phyloP scores from a whole-genome alignment of 2,888 invertebrate genomes.

The Aporophyla lueneburgensis region DNA sequence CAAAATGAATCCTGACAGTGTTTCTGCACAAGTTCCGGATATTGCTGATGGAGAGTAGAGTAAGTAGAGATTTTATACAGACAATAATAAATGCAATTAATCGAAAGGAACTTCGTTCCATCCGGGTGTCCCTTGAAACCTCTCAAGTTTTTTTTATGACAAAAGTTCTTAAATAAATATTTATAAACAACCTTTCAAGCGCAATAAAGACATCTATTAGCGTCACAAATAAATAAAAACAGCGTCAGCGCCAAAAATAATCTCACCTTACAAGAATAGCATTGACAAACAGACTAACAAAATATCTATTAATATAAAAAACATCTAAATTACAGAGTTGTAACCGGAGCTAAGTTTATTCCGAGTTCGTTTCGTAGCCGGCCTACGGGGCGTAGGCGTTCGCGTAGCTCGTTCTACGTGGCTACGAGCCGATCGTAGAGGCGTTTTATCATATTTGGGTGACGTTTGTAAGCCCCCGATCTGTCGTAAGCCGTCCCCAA shows the following conservation, averaged over 20 bases:
- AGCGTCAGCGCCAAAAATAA: conserved; percentile 44
- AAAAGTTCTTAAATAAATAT: conserved; percentile 48
- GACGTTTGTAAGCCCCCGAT: conserved; percentile 57
- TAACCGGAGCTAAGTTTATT: conserved; percentile 45
- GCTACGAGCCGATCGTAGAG: conserved; percentile 54
- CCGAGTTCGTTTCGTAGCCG: conserved; percentile 56
- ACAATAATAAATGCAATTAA: no score
- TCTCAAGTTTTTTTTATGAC: no score
- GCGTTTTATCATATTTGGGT: conserved; percentile 59
- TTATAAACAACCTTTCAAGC: conserved; percentile 22
- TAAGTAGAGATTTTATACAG: no score
- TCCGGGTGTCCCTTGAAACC: no score
- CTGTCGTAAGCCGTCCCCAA: conserved; percentile 62
- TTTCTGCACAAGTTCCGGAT: no score
- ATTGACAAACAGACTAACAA: conserved; percentile 52
- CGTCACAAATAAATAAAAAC: conserved; percentile 56
- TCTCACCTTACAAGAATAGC: conserved; percentile 50
- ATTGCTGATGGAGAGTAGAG: no score
- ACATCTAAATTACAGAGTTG: conserved; percentile 52
- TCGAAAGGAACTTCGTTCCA: no score
- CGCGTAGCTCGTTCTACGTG: conserved; percentile 51
- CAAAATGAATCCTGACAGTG: no score
- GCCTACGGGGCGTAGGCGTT: conserved; percentile 62
- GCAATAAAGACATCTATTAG: conserved; percentile 53
- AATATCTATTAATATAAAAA: conserved; percentile 55